Conservation (phyloP, 2,113 vertebrate genomes). For the Peromyscus maniculatus region DNA sequence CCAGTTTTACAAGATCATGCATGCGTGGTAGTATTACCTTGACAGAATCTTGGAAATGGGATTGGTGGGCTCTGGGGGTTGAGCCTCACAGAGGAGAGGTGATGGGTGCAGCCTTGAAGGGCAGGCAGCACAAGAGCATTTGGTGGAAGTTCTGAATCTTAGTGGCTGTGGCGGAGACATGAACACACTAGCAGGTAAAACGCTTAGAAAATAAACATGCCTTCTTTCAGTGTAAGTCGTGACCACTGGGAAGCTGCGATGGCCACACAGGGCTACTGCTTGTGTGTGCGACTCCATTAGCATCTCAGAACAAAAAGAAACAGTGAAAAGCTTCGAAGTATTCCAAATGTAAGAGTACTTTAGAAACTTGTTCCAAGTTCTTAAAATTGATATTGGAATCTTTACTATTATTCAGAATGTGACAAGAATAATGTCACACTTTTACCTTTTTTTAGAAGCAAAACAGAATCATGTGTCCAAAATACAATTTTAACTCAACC, state of each 20-base stretch:
- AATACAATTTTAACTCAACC: not conserved
- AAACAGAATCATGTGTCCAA: not conserved
- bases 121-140: not conserved
- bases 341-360: not conserved
- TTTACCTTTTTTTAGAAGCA: conserved; percentile 34
- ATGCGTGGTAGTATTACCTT: not conserved
- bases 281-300: not conserved
- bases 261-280: not conserved
- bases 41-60: not conserved
- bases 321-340: not conserved
- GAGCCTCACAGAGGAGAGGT: not conserved
- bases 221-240: not conserved
- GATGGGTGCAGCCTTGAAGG: too few species aligned
- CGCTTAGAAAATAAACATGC: not conserved
- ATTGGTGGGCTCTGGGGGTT: not conserved
- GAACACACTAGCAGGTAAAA: not conserved
- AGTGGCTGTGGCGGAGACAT: not conserved
- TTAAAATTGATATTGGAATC: not conserved
- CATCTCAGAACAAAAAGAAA: not conserved
- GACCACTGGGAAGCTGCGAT: too few species aligned
- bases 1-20: not conserved
- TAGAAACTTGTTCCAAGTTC: not conserved
- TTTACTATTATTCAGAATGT: not conserved
- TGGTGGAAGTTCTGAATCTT: not conserved
- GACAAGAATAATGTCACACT: not conserved